Evolutionary conservation across 2,797 vertebrate genomes (phyloP).

Genomic region (Lophius americanus): DNA sequence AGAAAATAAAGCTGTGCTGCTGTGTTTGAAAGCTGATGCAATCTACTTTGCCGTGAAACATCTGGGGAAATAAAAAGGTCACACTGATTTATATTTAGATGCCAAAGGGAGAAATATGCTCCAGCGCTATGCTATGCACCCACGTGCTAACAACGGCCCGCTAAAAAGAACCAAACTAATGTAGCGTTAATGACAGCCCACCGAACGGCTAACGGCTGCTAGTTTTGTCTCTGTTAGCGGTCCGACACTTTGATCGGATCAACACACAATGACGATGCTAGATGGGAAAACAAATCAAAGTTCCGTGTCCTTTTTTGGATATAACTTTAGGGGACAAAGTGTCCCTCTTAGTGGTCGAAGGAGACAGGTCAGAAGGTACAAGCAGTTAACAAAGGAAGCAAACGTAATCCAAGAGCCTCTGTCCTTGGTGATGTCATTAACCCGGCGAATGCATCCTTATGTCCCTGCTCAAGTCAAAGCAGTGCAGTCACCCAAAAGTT

Average conservation of each 20-base stretch:
- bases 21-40: slow-evolving; percentile 66
- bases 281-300: background rate
- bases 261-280: background rate
- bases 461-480: too few species aligned
- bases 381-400: too few species aligned
- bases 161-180: slow-evolving; percentile 53
- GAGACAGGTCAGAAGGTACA: too few species aligned
- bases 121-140: slow-evolving; percentile 45
- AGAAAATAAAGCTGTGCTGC: slow-evolving; percentile 57
- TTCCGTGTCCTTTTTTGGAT: background rate
- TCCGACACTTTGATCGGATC: slow-evolving; percentile 19
- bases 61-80: slow-evolving; percentile 78
- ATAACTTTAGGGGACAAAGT: background rate
- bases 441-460: too few species aligned
- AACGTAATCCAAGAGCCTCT: too few species aligned
- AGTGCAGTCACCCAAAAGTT: too few species aligned
- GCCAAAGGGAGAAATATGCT: slow-evolving; percentile 51
- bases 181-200: slow-evolving; percentile 55
- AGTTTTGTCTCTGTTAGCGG: slow-evolving; percentile 32
- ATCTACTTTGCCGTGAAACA: slow-evolving; percentile 70
- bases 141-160: slow-evolving; percentile 46
- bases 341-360: too few species aligned
- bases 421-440: too few species aligned
- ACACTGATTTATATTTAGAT: slow-evolving; percentile 76
- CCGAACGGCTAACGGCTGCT: slow-evolving; percentile 43